These are phyloP conservation scores for Pseudolaguvia tuberculata DNA, from an alignment of 2,113 vertebrate genomes.

Conservation along the genomic window DNA sequence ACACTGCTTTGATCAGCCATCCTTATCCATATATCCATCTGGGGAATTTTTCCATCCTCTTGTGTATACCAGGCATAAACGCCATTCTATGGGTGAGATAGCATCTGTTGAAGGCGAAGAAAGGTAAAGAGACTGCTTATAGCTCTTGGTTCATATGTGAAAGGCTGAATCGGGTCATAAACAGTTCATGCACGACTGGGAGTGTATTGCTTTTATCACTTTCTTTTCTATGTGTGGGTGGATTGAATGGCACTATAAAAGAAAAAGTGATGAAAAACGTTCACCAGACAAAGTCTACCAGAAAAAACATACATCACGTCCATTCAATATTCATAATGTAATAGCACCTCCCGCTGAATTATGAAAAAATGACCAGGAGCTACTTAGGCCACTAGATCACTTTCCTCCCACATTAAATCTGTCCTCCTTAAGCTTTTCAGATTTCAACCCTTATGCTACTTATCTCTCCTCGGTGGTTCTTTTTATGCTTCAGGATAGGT, in stretches of 20 bases:
- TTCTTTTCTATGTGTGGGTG: not conserved
- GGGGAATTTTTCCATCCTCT: slow-evolving; percentile 23
- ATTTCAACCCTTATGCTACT: not conserved
- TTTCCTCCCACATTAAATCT: not conserved
- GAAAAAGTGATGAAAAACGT: not conserved
- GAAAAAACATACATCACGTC: not conserved
- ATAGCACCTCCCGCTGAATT: not conserved
- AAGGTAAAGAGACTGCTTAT: slow-evolving; percentile 1
- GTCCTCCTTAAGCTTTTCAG: not conserved
- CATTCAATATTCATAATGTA: not conserved
- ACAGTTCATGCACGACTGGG: slow-evolving; percentile 22
- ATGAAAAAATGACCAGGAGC: not conserved
- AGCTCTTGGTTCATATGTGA: slow-evolving; percentile 27
- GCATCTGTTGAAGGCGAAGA: slow-evolving; percentile 28
- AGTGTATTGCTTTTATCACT: slow-evolving; percentile 31
- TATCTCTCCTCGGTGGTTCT: not conserved
- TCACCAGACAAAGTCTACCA: not conserved
- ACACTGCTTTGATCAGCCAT: slow-evolving; percentile 39
- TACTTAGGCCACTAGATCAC: not conserved
- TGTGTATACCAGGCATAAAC: slow-evolving; percentile 12
- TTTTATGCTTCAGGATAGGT: not conserved
- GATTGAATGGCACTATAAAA: not conserved
- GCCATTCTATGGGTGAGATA: slow-evolving; percentile 16
- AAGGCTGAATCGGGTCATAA: slow-evolving; percentile 22
- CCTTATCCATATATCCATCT: slow-evolving; percentile 41